Evolutionary conservation across 1,140 invertebrate species (phyloP).

Genomic region (Pollicipes pollicipes): DNA sequence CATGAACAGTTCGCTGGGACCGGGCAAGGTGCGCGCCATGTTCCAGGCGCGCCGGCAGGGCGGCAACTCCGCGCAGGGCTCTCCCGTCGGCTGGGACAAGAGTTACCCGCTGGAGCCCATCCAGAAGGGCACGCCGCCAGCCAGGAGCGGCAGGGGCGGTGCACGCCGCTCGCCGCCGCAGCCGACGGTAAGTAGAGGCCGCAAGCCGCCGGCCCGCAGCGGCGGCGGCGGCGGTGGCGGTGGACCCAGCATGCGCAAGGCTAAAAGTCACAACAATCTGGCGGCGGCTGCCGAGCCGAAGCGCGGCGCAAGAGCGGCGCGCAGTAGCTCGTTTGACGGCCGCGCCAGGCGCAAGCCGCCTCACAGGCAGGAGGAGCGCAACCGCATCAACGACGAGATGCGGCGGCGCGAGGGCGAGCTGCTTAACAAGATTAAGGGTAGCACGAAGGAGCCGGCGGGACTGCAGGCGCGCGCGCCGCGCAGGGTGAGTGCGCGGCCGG

Average conservation of each 20-base stretch:
- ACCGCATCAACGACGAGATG: conserved; percentile 20
- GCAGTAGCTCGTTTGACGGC: neutral
- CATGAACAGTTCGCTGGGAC: conserved; percentile 18
- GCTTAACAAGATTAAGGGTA: conserved; percentile 17
- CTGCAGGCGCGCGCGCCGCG: conserved; percentile 5
- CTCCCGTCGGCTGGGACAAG: conserved; percentile 22
- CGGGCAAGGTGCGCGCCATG: conserved; percentile 21
- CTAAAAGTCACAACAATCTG: neutral
- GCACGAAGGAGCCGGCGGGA: conserved; percentile 17
- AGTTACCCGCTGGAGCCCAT: conserved; percentile 21
- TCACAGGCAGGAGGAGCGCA: conserved; percentile 17
- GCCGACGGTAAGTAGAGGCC: conserved; percentile 10
- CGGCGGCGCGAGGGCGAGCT: conserved; percentile 22
- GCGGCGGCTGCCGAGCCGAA: neutral
- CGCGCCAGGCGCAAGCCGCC: conserved; percentile 6
- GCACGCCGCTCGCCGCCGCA: conserved; percentile 4
- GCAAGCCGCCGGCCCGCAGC: too few species aligned
- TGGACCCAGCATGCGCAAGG: conserved; percentile 13
- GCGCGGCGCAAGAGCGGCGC: neutral
- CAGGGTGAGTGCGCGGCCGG: neutral
- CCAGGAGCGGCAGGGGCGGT: neutral
- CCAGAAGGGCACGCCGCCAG: conserved; percentile 10
- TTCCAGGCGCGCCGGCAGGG: conserved; percentile 18
- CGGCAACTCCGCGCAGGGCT: conserved; percentile 10
- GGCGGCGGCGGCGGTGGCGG: conserved; percentile 12